Evolutionary conservation across 2,113 vertebrate genomes (phyloP).

Genomic region (Grantiella picta): DNA sequence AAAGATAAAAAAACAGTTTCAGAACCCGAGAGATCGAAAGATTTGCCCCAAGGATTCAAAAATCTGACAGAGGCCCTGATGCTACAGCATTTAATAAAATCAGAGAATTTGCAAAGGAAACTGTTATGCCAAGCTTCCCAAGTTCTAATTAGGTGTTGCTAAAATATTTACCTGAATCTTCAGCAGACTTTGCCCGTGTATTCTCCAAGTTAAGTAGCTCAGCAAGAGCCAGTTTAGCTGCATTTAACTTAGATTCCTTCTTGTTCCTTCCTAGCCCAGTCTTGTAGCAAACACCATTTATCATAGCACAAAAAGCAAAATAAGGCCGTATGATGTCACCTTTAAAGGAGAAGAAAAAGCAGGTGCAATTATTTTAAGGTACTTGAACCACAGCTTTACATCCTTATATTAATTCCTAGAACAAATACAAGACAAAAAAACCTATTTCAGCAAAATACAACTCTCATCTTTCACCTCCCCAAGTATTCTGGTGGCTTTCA

Average conservation of each 20-base stretch:
- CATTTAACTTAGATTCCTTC: slow-evolving; percentile 84
- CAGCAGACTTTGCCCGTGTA: neutral
- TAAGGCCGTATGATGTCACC: slow-evolving; percentile 75
- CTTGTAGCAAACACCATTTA: slow-evolving; percentile 85
- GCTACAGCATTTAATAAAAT: neutral
- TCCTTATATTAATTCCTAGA: neutral
- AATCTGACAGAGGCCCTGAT: neutral
- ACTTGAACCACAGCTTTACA: neutral
- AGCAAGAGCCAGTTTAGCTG: slow-evolving; percentile 84
- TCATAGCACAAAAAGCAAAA: slow-evolving; percentile 91
- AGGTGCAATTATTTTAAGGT: neutral
- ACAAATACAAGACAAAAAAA: neutral
- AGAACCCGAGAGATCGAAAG: neutral
- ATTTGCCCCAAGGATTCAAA: neutral
- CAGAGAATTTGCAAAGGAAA: neutral
- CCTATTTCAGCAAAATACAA: neutral
- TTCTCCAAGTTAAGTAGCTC: slow-evolving; percentile 77
- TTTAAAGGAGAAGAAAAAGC: slow-evolving; percentile 45
- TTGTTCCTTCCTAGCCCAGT: slow-evolving; percentile 88
- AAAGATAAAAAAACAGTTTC: neutral
- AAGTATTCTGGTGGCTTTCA: fast-evolving
- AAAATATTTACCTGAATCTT: slow-evolving; percentile 69
- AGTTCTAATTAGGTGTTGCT: neutral
- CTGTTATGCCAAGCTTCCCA: neutral
- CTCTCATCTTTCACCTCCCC: neutral